These are phyloP conservation scores for Nannospalax galili DNA, from an alignment of 2,113 vertebrate species.

Conservation along the genomic window DNA sequence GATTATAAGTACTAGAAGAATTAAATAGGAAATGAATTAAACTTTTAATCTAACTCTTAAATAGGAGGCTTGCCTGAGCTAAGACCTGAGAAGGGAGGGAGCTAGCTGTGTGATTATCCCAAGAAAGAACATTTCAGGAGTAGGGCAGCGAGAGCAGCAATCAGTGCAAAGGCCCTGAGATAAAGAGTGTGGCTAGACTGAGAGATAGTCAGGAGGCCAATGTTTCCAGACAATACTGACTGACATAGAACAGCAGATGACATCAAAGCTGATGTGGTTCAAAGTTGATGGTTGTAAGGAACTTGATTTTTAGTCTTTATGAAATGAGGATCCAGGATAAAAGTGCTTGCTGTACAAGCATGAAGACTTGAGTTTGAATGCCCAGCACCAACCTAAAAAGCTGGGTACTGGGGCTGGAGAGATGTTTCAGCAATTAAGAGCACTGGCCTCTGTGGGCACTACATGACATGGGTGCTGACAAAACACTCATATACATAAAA, in stretches of 20 bases:
- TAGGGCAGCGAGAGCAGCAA: too few relatives aligned
- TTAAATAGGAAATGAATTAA: background rate
- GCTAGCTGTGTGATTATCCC: background rate
- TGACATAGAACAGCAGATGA: too few relatives aligned
- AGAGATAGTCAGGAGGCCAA: background rate
- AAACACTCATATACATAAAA: too few relatives aligned
- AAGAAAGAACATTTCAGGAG: background rate
- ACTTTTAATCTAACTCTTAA: background rate
- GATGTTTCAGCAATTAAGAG: too few relatives aligned
- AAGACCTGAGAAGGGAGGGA: background rate
- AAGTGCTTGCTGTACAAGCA: background rate
- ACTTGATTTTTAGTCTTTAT: too few relatives aligned
- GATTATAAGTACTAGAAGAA: background rate
- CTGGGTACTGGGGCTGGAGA: too few relatives aligned
- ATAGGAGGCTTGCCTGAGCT: background rate
- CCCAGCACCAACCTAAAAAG: background rate
- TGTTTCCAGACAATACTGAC: background rate
- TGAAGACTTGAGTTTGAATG: background rate
- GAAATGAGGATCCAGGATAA: background rate
- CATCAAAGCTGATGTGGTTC: background rate
- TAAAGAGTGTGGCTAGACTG: too few relatives aligned
- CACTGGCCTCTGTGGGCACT: too few relatives aligned
- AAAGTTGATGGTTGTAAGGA: background rate
- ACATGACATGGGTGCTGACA: too few relatives aligned
- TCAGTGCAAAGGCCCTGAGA: background rate